A percentile compares a stretch with the other conserved stretches of the same genome.
Conservation (phyloP, 2,888 invertebrate genomes). For the Ectemnius lituratus region DNA sequence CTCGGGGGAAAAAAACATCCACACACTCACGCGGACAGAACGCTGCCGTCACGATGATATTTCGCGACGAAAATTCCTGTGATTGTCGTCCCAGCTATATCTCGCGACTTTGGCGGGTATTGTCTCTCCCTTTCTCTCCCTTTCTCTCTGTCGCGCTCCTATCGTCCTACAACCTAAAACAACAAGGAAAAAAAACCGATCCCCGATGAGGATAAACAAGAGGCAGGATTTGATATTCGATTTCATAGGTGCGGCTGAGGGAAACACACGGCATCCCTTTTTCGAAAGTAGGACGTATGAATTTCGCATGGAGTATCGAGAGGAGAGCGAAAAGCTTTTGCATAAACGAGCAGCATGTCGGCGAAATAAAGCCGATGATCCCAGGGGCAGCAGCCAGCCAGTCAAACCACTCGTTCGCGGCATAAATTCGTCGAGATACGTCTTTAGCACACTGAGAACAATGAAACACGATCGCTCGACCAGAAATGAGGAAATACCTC, state of each 20-base stretch:
- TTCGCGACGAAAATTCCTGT: slow-evolving; percentile 34
- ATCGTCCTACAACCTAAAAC: not conserved
- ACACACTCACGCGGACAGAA: not conserved
- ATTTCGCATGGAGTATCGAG: slow-evolving; percentile 42
- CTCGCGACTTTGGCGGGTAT: not conserved
- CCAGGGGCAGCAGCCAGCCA: too few species aligned
- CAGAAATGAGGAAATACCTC: not conserved
- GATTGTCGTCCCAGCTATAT: slow-evolving; percentile 35
- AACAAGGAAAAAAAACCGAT: not conserved
- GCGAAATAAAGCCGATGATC: slow-evolving; percentile 34
- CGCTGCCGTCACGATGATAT: not conserved
- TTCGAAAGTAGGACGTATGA: slow-evolving; percentile 35
- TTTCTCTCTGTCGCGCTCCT: too few species aligned
- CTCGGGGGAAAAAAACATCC: not conserved
- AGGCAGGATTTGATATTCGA: slow-evolving; percentile 4
- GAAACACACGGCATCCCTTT: not conserved
- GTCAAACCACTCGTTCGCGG: not conserved
- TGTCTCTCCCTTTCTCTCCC: not conserved
- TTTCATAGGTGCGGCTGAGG: slow-evolving; percentile 1
- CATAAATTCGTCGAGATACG: not conserved
- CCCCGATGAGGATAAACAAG: not conserved
- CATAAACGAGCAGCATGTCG: slow-evolving; percentile 31
- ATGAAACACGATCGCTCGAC: not conserved
- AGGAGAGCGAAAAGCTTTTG: slow-evolving; percentile 36
- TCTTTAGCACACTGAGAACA: not conserved